These are phyloP conservation scores for Diploptera punctata DNA, from an alignment of 2,888 invertebrate genomes.

Conservation along the genomic window DNA sequence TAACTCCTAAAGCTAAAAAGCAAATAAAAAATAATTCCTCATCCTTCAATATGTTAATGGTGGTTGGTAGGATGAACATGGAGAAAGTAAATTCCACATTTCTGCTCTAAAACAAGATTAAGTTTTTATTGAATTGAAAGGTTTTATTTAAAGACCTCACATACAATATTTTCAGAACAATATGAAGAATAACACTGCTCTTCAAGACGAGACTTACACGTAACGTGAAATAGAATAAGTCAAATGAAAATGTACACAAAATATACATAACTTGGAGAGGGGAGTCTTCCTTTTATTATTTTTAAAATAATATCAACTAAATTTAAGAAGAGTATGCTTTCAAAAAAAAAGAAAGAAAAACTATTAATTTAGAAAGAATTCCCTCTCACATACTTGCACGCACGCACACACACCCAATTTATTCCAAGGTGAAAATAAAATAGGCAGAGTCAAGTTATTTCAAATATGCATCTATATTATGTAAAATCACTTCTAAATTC, in stretches of 20 bases:
- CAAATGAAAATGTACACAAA: slow-evolving; percentile 33
- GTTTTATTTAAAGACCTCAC: slow-evolving; percentile 42
- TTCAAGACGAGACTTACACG: slow-evolving; percentile 31
- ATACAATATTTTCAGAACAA: slow-evolving; percentile 44
- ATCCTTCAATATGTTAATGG: too few relatives aligned
- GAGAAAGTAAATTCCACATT: not conserved
- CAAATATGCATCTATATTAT: too few relatives aligned
- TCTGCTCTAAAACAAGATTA: not conserved
- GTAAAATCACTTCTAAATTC: too few relatives aligned
- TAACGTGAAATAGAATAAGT: slow-evolving; percentile 34
- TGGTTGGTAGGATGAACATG: too few relatives aligned
- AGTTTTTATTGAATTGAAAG: slow-evolving; percentile 31
- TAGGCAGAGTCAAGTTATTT: slow-evolving; percentile 9
- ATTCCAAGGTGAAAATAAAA: not conserved
- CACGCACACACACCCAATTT: slow-evolving; percentile 13
- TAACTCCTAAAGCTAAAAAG: too few relatives aligned
- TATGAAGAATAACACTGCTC: slow-evolving; percentile 39
- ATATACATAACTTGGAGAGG: slow-evolving; percentile 29
- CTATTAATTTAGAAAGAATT: slow-evolving; percentile 2
- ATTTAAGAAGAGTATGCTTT: too few relatives aligned
- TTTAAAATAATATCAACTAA: too few relatives aligned
- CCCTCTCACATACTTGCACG: slow-evolving; percentile 17
- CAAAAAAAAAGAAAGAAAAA: too few relatives aligned
- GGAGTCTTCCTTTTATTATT: slow-evolving; percentile 21
- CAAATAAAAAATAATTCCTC: too few relatives aligned